A percentile compares a stretch with the other conserved stretches of the same genome.
phyloP scores from a whole-genome alignment of 1,140 invertebrate genomes.

The Drosophila bocki region DNA sequence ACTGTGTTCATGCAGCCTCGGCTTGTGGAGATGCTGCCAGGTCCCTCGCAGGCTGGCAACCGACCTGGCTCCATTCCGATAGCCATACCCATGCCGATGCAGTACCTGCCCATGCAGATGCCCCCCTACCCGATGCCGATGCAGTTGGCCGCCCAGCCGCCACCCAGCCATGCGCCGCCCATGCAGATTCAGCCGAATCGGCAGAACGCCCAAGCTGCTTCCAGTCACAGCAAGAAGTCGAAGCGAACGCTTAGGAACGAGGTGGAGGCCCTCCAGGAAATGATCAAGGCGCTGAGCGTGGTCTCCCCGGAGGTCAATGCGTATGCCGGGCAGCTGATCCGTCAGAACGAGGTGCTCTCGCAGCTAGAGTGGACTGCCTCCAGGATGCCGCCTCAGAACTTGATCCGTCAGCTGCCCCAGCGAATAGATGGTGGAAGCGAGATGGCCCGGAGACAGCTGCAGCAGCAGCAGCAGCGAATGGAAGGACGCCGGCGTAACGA shows the following conservation, averaged over 20 bases:
- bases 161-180: background rate
- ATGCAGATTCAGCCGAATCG: background rate
- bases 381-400: background rate
- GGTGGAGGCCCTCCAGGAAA: slow-evolving; percentile 57
- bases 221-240: slow-evolving; percentile 27
- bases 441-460: background rate
- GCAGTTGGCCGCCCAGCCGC: slow-evolving; percentile 11
- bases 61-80: slow-evolving; percentile 11
- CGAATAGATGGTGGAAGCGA: slow-evolving; percentile 53
- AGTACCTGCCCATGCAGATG: slow-evolving; percentile 11
- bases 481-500: slow-evolving; percentile 43
- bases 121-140: slow-evolving; percentile 22
- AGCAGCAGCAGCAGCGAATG: slow-evolving; percentile 5
- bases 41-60: background rate
- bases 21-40: slow-evolving; percentile 1
- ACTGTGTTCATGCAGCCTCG: slow-evolving; percentile 12
- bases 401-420: slow-evolving; percentile 11
- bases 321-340: slow-evolving; percentile 46
- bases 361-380: slow-evolving; percentile 48
- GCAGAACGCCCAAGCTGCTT: background rate
- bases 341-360: slow-evolving; percentile 51
- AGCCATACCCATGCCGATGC: slow-evolving; percentile 17
- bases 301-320: slow-evolving; percentile 54
- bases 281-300: slow-evolving; percentile 44
- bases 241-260: slow-evolving; percentile 47